Percentiles rank a stretch among this genome's conserved stretches.
phyloP scores from a whole-genome alignment of 1,140 invertebrate genomes.

The Brachionus sp. region DNA sequence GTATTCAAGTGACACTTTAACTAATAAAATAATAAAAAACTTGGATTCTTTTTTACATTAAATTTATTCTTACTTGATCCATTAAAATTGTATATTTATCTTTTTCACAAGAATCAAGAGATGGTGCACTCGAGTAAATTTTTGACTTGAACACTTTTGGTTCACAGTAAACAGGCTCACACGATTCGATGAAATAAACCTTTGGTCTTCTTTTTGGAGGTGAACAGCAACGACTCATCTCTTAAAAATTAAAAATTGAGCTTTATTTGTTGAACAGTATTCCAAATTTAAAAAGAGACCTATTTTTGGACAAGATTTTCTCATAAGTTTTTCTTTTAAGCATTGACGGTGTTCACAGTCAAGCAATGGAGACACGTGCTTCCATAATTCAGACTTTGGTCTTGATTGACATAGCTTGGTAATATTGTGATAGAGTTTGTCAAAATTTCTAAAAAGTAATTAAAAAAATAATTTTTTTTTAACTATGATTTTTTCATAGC shows the following conservation, averaged over 20 bases:
- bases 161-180: slow-evolving; percentile 1
- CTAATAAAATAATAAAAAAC: not conserved
- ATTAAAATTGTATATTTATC: not conserved
- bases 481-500: no score
- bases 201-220: not conserved
- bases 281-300: not conserved
- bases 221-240: not conserved
- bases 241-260: not conserved
- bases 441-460: not conserved
- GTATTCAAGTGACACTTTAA: not conserved
- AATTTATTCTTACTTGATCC: not conserved
- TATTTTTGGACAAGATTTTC: not conserved
- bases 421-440: not conserved
- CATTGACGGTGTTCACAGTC: not conserved
- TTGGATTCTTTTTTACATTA: not conserved
- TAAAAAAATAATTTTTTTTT: not conserved
- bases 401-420: not conserved
- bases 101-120: not conserved
- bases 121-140: slow-evolving; percentile 11
- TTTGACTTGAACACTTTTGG: not conserved
- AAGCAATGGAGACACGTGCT: not conserved
- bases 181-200: not conserved
- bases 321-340: not conserved
- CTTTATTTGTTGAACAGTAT: not conserved
- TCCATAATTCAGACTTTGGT: not conserved